A percentile compares a stretch with the other conserved stretches of the same genome.
phyloP scores from a whole-genome alignment of 2,888 invertebrate species.

The Troides aeacus region DNA sequence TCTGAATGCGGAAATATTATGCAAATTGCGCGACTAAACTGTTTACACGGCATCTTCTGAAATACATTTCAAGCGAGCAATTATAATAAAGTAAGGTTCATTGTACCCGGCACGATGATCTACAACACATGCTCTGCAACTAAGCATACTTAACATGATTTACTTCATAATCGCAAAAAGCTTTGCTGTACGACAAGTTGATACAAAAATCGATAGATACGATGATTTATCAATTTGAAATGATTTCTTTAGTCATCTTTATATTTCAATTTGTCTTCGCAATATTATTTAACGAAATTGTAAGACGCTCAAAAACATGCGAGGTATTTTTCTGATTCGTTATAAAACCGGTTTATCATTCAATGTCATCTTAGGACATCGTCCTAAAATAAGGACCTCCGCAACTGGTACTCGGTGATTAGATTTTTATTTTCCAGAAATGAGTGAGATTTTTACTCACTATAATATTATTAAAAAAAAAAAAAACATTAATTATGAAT shows the following conservation, averaged over 20 bases:
- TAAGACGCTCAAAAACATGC: slow-evolving; percentile 1
- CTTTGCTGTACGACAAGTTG: background rate
- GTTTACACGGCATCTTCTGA: slow-evolving; percentile 36
- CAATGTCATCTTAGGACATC: slow-evolving; percentile 26
- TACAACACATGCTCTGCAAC: slow-evolving; percentile 41
- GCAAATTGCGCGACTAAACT: slow-evolving; percentile 36
- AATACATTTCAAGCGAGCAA: slow-evolving; percentile 34
- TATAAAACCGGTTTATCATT: slow-evolving; percentile 20
- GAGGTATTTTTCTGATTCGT: slow-evolving; percentile 14
- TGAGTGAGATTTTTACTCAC: too few species aligned
- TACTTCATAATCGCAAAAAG: slow-evolving; percentile 10
- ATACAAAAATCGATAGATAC: too few species aligned
- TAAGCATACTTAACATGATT: slow-evolving; percentile 39
- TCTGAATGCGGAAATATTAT: slow-evolving; percentile 24
- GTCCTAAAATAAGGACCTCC: slow-evolving; percentile 6
- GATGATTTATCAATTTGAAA: too few species aligned
- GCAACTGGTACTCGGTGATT: background rate
- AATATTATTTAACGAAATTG: background rate
- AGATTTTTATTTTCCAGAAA: background rate
- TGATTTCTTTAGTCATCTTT: too few species aligned
- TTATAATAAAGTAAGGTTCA: slow-evolving; percentile 43
- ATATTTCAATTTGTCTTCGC: background rate
- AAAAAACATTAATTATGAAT: background rate
- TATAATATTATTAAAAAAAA: background rate
- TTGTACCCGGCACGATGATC: slow-evolving; percentile 41